These are phyloP conservation scores for Borostomias antarcticus DNA, from an alignment of 2,797 vertebrate genomes.

Conservation along the genomic window DNA sequence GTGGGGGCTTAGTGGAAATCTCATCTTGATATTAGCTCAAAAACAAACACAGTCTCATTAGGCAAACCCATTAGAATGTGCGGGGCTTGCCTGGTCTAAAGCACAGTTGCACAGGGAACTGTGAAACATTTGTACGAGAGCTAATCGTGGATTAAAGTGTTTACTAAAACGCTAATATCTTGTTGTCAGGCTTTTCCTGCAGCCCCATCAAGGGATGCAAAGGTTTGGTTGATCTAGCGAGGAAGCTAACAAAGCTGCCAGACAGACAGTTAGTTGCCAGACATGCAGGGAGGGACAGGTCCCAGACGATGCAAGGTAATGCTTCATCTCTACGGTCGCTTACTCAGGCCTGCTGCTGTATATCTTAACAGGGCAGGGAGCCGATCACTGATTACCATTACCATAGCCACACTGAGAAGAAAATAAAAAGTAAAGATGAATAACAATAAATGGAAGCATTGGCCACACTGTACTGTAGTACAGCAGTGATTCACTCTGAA, in stretches of 20 bases:
- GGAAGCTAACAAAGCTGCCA: slow-evolving; percentile 54
- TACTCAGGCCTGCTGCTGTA: slow-evolving; percentile 31
- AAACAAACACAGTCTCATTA: slow-evolving; percentile 67
- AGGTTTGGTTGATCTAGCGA: slow-evolving; percentile 56
- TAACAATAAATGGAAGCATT: too few relatives aligned
- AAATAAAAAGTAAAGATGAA: too few relatives aligned
- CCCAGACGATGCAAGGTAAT: slow-evolving; percentile 39
- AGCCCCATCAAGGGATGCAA: slow-evolving; percentile 37
- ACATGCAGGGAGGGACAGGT: slow-evolving; percentile 45
- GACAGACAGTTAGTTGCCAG: slow-evolving; percentile 42
- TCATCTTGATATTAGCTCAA: slow-evolving; percentile 53
- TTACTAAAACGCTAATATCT: slow-evolving; percentile 72
- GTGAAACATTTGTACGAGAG: slow-evolving; percentile 56
- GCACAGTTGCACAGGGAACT: slow-evolving; percentile 51
- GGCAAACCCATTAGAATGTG: slow-evolving; percentile 68
- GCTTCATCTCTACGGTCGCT: slow-evolving; percentile 39
- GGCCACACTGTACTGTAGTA: background rate
- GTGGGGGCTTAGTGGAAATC: slow-evolving; percentile 54
- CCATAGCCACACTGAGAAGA: slow-evolving; percentile 17
- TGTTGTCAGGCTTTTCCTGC: slow-evolving; percentile 42
- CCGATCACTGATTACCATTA: slow-evolving; percentile 35
- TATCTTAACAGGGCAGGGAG: slow-evolving; percentile 27
- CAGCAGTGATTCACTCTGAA: background rate
- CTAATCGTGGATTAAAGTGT: slow-evolving; percentile 78
- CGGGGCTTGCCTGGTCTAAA: slow-evolving; percentile 63